phyloP scores from a whole-genome alignment of 2,113 vertebrate genomes.

The Macquaria australasica region DNA sequence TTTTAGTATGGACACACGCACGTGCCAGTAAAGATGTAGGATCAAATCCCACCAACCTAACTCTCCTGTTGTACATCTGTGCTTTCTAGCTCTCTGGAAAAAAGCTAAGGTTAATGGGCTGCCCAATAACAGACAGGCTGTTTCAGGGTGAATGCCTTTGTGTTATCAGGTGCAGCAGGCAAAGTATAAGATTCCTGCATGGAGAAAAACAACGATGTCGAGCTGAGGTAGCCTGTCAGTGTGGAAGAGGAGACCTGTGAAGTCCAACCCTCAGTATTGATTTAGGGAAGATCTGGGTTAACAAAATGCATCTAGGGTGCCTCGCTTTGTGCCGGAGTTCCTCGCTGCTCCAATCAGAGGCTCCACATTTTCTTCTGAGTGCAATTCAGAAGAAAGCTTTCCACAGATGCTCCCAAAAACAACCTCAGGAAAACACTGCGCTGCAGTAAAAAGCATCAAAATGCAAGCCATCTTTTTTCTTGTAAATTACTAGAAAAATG shows the following conservation, averaged over 20 bases:
- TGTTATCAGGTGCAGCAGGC: slow-evolving; percentile 5
- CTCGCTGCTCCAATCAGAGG: slow-evolving; percentile 14
- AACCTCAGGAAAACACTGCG: not conserved
- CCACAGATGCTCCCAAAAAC: slow-evolving; percentile 1
- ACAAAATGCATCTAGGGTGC: slow-evolving; percentile 38
- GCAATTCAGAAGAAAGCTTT: slow-evolving; percentile 14
- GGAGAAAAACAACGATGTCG: slow-evolving; percentile 15
- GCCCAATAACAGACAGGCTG: not conserved
- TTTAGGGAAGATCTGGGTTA: slow-evolving; percentile 48
- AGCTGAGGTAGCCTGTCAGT: not conserved
- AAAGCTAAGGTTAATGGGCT: not conserved
- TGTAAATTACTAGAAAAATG: not conserved
- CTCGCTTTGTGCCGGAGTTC: slow-evolving; percentile 30
- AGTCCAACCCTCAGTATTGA: slow-evolving; percentile 48
- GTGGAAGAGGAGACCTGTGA: slow-evolving; percentile 23
- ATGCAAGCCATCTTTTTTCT: not conserved
- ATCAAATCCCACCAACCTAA: not conserved
- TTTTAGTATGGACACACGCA: not conserved
- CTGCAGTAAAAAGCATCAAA: not conserved
- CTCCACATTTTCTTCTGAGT: slow-evolving; percentile 4
- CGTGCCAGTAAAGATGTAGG: not conserved
- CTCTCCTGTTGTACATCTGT: not conserved
- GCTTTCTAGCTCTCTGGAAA: not conserved
- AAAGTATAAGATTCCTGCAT: slow-evolving; percentile 3
- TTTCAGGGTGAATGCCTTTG: not conserved